phyloP scores from a whole-genome alignment of 2,113 vertebrate genomes.

The Ranitomeya imitator region DNA sequence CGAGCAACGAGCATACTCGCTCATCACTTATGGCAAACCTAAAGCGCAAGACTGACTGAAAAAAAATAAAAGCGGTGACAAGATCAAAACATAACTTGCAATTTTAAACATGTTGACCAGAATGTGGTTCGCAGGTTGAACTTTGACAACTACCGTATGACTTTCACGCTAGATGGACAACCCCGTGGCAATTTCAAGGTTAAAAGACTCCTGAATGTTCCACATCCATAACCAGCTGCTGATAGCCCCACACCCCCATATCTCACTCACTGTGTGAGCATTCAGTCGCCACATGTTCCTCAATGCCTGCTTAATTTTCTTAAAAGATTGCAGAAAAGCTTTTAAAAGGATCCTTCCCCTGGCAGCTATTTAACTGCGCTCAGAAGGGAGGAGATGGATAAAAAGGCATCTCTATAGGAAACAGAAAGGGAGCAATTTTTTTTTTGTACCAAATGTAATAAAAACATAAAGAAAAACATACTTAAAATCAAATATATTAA shows the following conservation, averaged over 20 bases:
- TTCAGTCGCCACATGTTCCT: conserved; percentile 53
- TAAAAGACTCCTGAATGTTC: conserved; percentile 43
- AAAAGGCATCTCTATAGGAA: conserved; percentile 56
- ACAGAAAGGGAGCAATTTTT: conserved; percentile 47
- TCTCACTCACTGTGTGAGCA: conserved; percentile 58
- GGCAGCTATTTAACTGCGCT: conserved; percentile 55
- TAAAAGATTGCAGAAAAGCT: conserved; percentile 58
- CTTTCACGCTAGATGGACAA: neutral
- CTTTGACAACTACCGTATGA: neutral
- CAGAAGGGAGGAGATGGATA: conserved; percentile 55
- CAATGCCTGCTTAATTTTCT: conserved; percentile 58
- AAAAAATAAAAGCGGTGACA: no score
- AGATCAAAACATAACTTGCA: no score
- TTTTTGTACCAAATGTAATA: conserved; percentile 21
- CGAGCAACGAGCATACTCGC: no score
- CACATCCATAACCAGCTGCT: conserved; percentile 55
- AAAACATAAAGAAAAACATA: conserved; percentile 28
- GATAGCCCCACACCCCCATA: conserved; percentile 56
- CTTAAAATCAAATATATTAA: conserved; percentile 35
- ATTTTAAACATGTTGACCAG: neutral
- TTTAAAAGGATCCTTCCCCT: conserved; percentile 55
- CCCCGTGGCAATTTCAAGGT: neutral
- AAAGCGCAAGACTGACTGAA: no score
- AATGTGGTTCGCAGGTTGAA: neutral
- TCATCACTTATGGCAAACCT: no score